Percentiles rank a stretch among this genome's conserved stretches.
Conservation (phyloP, 2,113 vertebrate species). For the Thermophis baileyi region DNA sequence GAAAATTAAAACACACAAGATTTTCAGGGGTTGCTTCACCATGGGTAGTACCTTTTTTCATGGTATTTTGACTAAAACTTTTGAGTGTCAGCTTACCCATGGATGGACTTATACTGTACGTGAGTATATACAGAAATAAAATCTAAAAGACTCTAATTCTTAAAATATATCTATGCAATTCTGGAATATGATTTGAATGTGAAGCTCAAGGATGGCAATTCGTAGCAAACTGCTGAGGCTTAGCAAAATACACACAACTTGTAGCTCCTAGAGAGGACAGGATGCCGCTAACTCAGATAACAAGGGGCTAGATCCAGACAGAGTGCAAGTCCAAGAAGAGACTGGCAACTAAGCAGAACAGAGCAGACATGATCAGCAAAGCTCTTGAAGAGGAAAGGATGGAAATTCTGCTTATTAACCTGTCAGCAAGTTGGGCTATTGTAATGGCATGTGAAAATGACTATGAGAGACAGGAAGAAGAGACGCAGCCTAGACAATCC, state of each 20-base stretch:
- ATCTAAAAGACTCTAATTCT: not conserved
- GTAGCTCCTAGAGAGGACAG: not conserved
- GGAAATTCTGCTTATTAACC: not conserved
- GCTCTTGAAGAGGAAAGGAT: not conserved
- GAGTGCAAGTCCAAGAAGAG: not conserved
- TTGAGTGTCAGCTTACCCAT: not conserved
- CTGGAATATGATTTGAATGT: not conserved
- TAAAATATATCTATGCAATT: not conserved
- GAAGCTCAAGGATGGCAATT: not conserved
- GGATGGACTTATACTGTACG: not conserved
- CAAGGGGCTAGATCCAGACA: not conserved
- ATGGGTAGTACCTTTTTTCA: not conserved
- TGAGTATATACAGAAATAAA: not conserved
- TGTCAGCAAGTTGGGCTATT: not conserved
- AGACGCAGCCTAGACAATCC: not conserved
- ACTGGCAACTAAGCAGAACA: not conserved
- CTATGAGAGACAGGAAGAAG: not conserved
- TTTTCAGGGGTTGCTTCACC: not conserved
- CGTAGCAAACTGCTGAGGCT: not conserved
- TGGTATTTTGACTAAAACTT: not conserved
- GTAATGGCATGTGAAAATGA: not conserved
- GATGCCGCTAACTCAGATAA: not conserved
- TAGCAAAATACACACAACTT: not conserved
- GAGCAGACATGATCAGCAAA: not conserved
- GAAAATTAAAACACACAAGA: not conserved